Conservation (phyloP, 2,888 invertebrate genomes). For the Phoronis australis region DNA sequence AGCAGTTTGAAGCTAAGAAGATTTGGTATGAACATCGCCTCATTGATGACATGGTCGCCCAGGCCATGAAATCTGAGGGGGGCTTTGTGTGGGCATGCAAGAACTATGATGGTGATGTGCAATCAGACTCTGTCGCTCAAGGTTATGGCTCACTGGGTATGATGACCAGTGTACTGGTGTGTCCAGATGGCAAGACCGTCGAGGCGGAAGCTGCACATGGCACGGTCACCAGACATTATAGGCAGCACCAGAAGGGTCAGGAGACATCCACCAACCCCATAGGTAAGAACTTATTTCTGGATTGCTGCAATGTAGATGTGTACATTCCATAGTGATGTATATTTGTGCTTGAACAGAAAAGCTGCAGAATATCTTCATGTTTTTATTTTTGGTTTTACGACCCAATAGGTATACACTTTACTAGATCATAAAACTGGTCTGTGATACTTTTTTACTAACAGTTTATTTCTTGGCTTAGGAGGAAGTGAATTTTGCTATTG, state of each 20-base stretch:
- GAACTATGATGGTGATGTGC: constrained; percentile 99
- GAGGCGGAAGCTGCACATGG: constrained; percentile 99
- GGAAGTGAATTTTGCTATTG: no score
- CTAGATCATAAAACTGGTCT: no score
- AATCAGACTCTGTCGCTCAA: constrained; percentile 96
- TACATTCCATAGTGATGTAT: no score
- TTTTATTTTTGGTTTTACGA: no score
- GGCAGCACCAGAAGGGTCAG: constrained; percentile 67
- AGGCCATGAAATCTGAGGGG: constrained; percentile 94
- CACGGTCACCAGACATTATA: constrained; percentile 86
- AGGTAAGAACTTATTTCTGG: constrained; percentile 57
- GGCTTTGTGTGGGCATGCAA: constrained; percentile 99
- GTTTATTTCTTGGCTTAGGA: no score
- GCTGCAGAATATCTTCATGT: no score
- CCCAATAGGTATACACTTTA: no score
- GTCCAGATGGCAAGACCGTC: constrained; percentile 96
- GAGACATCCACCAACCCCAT: constrained; percentile 99
- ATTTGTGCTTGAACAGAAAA: no score
- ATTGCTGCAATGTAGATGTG: no score
- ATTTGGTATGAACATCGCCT: constrained; percentile 98
- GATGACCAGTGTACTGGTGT: constrained; percentile 95
- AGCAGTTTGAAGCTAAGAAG: constrained; percentile 73
- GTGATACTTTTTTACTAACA: no score
- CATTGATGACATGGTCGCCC: constrained; percentile 99
- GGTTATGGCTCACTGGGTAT: constrained; percentile 80